Percentiles rank a stretch among this genome's conserved stretches.
Conservation (phyloP, 2,888 invertebrate species). For the Chironomus tentans region DNA sequence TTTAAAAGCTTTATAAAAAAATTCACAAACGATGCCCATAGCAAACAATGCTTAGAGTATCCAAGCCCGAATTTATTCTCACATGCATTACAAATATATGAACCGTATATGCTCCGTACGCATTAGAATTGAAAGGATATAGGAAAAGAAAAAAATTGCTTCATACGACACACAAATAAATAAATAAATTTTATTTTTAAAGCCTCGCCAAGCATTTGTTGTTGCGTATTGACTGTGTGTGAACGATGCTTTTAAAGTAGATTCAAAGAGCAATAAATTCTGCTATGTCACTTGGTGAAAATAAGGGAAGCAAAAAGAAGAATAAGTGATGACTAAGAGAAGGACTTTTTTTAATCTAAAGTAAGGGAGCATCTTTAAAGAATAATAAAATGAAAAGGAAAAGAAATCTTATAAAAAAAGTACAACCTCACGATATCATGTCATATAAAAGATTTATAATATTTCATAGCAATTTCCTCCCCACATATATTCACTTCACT, state of each 20-base stretch:
- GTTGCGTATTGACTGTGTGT: not conserved
- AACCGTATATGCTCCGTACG: no score
- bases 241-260: not conserved
- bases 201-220: not conserved
- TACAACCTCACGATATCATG: conserved; percentile 8
- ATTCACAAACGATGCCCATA: no score
- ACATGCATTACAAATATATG: no score
- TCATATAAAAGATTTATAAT: conserved; percentile 14
- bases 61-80: no score
- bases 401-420: not conserved
- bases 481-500: not conserved
- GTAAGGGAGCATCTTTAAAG: not conserved
- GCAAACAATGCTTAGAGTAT: no score
- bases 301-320: no score
- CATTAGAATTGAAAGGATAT: no score
- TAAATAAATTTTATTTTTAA: not conserved
- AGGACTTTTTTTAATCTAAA: not conserved
- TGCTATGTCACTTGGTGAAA: not conserved
- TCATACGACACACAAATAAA: not conserved
- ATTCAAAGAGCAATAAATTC: conserved; percentile 1
- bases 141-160: not conserved
- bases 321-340: not conserved
- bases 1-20: no score
- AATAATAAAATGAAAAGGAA: not conserved
- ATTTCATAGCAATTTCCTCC: not conserved